Conservation (phyloP, 2,888 invertebrate genomes). For the Ormyrus nitidulus region DNA sequence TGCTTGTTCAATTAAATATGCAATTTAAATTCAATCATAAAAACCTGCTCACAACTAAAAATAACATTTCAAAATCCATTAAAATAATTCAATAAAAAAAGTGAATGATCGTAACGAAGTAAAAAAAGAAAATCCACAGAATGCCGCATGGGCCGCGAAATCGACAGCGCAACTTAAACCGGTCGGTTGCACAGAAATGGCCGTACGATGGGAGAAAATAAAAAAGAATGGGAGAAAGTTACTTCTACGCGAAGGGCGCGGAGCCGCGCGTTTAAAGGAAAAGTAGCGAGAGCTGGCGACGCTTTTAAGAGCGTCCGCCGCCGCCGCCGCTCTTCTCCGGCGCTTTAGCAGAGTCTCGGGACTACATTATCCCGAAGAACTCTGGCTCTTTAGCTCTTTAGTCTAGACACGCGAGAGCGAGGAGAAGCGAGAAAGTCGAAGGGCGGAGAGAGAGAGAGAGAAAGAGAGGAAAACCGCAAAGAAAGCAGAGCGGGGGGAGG, state of each 20-base stretch:
- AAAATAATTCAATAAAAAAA: no score
- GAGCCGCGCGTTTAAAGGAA: slow-evolving; percentile 8
- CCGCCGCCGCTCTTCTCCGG: not conserved
- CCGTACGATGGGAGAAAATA: not conserved
- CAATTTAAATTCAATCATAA: no score
- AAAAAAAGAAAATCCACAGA: no score
- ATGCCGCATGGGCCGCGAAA: not conserved
- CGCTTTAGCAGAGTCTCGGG: slow-evolving; percentile 44
- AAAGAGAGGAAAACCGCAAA: slow-evolving; percentile 20
- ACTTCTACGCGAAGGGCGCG: not conserved
- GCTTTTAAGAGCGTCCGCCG: slow-evolving; percentile 40
- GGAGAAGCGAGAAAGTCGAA: slow-evolving; percentile 35
- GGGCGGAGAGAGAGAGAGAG: slow-evolving; percentile 1
- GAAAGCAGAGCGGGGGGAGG: not conserved
- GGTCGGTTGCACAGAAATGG: not conserved
- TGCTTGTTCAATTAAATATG: no score
- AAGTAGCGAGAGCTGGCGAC: slow-evolving; percentile 4
- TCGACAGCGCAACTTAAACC: slow-evolving; percentile 6
- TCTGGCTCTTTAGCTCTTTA: slow-evolving; percentile 60
- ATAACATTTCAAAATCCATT: no score
- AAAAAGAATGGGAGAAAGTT: slow-evolving; percentile 5
- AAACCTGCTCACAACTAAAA: no score
- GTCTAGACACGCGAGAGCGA: slow-evolving; percentile 52
- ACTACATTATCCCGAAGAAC: slow-evolving; percentile 61
- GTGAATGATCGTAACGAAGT: no score